These are phyloP conservation scores for Chrysopa pallens DNA, from an alignment of 1,140 invertebrate genomes.

Conservation along the genomic window DNA sequence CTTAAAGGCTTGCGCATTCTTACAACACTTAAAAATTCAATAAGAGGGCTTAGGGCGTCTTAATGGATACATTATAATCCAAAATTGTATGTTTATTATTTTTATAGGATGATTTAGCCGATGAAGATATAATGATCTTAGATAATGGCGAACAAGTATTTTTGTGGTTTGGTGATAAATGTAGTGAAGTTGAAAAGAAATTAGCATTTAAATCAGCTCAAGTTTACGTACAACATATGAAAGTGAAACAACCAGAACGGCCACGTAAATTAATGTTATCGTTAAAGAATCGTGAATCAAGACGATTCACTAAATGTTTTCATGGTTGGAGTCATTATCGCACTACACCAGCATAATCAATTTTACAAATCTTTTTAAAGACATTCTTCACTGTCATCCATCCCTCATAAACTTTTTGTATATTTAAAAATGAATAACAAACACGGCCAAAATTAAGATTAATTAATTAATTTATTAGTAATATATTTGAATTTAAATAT, in stretches of 20 bases:
- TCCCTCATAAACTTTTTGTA: no score
- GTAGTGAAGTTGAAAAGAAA: constrained; percentile 98
- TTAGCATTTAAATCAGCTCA: constrained; percentile 96
- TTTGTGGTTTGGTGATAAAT: constrained; percentile 90
- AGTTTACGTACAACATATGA: constrained; percentile 94
- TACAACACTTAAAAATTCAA: no score
- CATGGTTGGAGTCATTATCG: constrained; percentile 87
- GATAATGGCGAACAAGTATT: constrained; percentile 98
- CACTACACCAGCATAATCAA: constrained; percentile 40
- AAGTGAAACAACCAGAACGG: constrained; percentile 84
- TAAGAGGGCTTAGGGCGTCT: no score
- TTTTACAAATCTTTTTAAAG: background rate
- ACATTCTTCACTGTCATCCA: no score
- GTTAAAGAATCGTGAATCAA: constrained; percentile 90
- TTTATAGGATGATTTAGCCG: constrained; percentile 86
- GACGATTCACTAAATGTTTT: constrained; percentile 93
- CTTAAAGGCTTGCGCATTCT: no score
- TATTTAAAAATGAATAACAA: no score
- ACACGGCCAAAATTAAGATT: no score
- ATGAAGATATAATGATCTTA: constrained; percentile 99
- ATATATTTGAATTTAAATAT: constrained; percentile 1
- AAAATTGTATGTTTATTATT: constrained; percentile 3
- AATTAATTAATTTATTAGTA: no score
- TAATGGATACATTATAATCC: background rate
- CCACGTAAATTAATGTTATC: constrained; percentile 90